Percentiles rank a stretch among this genome's conserved stretches.
Conservation (phyloP, 2,113 vertebrate species). For the Grallaria varia region DNA sequence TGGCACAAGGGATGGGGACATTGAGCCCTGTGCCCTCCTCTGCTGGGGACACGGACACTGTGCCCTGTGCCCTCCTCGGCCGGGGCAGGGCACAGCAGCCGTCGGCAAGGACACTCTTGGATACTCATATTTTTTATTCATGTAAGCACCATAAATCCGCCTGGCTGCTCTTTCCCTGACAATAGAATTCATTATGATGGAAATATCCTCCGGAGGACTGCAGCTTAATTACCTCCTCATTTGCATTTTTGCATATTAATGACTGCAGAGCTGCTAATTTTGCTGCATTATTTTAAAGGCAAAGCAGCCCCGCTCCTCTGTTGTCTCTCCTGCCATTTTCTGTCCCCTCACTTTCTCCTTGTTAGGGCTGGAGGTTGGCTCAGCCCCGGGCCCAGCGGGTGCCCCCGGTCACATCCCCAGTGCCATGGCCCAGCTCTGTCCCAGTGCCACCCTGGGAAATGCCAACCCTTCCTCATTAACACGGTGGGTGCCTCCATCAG, state of each 20-base stretch:
- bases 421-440: accelerated
- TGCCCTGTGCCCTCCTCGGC: neutral
- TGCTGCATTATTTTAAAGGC: conserved; percentile 70
- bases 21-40: neutral
- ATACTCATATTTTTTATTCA: conserved; percentile 65
- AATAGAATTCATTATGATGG: conserved; percentile 68
- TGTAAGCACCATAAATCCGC: conserved; percentile 18
- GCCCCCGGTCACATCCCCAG: accelerated
- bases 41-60: neutral
- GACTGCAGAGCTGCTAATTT: conserved; percentile 69
- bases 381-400: neutral
- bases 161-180: conserved; percentile 62
- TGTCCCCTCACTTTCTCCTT: neutral
- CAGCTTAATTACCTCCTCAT: conserved; percentile 74
- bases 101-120: conserved; percentile 23
- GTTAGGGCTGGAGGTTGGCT: accelerated
- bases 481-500: accelerated
- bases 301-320: neutral
- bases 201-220: conserved; percentile 70
- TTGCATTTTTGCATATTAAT: conserved; percentile 82
- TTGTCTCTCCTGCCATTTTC: conserved; percentile 14
- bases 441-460: neutral
- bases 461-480: neutral
- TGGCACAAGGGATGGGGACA: accelerated
- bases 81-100: neutral